Evolutionary conservation across 2,888 invertebrate genomes (phyloP), one percentile per base, ranked within the genome.

Genomic region (Cantharis lateralis): DNA sequence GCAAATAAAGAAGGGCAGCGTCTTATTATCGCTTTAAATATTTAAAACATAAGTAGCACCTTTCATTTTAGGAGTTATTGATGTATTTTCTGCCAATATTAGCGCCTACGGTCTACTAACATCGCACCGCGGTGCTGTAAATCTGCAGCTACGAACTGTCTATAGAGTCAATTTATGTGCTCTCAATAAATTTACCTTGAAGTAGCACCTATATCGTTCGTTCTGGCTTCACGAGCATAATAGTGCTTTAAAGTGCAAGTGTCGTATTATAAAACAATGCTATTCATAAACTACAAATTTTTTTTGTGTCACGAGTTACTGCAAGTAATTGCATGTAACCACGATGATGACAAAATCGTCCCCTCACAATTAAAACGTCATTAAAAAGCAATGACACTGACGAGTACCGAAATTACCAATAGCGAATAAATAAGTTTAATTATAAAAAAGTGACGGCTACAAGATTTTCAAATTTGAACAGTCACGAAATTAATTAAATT

Each of bases 21-120:
- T 84, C 86, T 87, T 84, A 88, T 88, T 88, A 88, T 86, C 86
- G 84, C 83, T 84, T 87, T 87, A 88, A 88, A 88, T 88, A 88
- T 88, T 88, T 86, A 88, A 86, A 84, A 84, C 86, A 80, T 87
- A 88, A 88, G 86, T 87, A 87, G 87, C 87, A 88, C 88, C 88
- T 87, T 88, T 88, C 87, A 86, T 76, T 77, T 80, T 79, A 66
- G 62, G 76, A 77, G 74, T 81, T 81, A 81, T 81, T 81, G 81
- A 81, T 81, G 81, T 73, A 66, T 66, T 72, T 78, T 81, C 73
- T 79, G 77, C 77, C 77, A 71, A 68, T 70, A 76, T 76, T 76
- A 74, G 74, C 79, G 81, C 80, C 83, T 79, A 78, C 76, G 81
- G 80, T 76, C 75, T 69, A 70, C 78, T 75, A 74, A 76, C 71